phyloP scores from a whole-genome alignment of 2,888 invertebrate species.

The Nephrocerus scutellatus region DNA sequence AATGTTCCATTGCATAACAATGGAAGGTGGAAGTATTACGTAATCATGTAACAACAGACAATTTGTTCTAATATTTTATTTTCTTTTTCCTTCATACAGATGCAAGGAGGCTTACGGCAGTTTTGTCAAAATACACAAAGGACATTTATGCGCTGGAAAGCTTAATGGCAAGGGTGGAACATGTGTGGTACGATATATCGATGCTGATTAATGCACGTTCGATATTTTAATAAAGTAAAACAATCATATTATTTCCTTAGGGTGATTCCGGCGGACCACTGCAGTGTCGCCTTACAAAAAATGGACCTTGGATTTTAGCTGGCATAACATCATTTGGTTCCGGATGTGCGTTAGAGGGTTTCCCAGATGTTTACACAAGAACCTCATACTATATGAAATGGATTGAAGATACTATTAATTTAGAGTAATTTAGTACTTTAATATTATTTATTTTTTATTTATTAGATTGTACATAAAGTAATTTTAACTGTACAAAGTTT shows the following conservation, averaged over 20 bases:
- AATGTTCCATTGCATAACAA: slow-evolving; percentile 57
- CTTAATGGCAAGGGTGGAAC: slow-evolving; percentile 81
- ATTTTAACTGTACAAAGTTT: too few relatives aligned
- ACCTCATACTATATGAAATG: slow-evolving; percentile 78
- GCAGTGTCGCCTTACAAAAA: slow-evolving; percentile 65
- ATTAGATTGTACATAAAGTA: neutral
- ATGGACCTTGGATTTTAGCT: slow-evolving; percentile 80
- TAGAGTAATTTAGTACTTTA: slow-evolving; percentile 2
- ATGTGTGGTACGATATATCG: slow-evolving; percentile 75
- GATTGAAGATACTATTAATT: slow-evolving; percentile 53
- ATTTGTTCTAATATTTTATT: neutral
- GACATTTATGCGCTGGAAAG: slow-evolving; percentile 83
- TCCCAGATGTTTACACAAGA: slow-evolving; percentile 82
- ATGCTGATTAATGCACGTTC: neutral
- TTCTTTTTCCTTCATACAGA: slow-evolving; percentile 27
- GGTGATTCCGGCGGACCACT: slow-evolving; percentile 88
- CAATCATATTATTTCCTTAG: slow-evolving; percentile 49
- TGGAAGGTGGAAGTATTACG: slow-evolving; percentile 32
- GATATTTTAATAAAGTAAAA: neutral
- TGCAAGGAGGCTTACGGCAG: slow-evolving; percentile 57
- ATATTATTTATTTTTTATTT: slow-evolving; percentile 6
- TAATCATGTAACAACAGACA: neutral
- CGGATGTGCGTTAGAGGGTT: slow-evolving; percentile 81
- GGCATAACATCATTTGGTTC: slow-evolving; percentile 90
- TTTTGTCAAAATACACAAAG: slow-evolving; percentile 60